Conservation (phyloP, 1,140 invertebrate species). For the Micrasema longulum region DNA sequence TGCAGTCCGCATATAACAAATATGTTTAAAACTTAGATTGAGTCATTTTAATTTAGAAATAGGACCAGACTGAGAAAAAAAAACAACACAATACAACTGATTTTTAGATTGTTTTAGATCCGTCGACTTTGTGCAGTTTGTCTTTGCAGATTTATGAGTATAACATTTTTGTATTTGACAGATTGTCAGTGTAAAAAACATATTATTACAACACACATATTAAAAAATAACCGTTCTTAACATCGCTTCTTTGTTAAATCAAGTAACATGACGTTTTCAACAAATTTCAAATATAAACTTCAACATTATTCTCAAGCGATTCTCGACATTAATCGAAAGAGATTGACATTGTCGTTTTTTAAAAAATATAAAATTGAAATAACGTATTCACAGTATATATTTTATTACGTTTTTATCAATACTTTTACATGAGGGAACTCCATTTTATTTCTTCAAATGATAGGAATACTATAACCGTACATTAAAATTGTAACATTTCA, state of each 20-base stretch:
- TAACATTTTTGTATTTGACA: too few relatives aligned
- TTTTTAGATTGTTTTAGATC: too few relatives aligned
- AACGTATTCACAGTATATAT: conserved; percentile 12
- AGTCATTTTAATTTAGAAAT: too few relatives aligned
- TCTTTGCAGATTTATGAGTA: too few relatives aligned
- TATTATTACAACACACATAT: conserved; percentile 8
- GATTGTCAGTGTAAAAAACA: too few relatives aligned
- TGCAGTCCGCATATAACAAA: too few relatives aligned
- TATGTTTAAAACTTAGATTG: too few relatives aligned
- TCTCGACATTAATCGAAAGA: conserved; percentile 31
- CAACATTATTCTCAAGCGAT: conserved; percentile 31
- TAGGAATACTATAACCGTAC: too few relatives aligned
- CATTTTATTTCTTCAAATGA: neutral
- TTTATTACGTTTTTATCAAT: conserved; percentile 37
- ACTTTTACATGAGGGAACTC: conserved; percentile 34
- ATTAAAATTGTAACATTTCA: too few relatives aligned
- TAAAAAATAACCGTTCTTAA: conserved; percentile 35
- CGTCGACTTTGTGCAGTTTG: too few relatives aligned
- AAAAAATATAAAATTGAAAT: conserved; percentile 15
- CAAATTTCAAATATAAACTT: conserved; percentile 27
- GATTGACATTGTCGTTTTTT: conserved; percentile 15
- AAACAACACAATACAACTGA: too few relatives aligned
- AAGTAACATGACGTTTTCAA: conserved; percentile 27
- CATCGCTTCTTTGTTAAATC: conserved; percentile 35
- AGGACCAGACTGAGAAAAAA: too few relatives aligned